Conservation (phyloP, 2,797 vertebrate genomes). For the Champsocephalus gunnari region DNA sequence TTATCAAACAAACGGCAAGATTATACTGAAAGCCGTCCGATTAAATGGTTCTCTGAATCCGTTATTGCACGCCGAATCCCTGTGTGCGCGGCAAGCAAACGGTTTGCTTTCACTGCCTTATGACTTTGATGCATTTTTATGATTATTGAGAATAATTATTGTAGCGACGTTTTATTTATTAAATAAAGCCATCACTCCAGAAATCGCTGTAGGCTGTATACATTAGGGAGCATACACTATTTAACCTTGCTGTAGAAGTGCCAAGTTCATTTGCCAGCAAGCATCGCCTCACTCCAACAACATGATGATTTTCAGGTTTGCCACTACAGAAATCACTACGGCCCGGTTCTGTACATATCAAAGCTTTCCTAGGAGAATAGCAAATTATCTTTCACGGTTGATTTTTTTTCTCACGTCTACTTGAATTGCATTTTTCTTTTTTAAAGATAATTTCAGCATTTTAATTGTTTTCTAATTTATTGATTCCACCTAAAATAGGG, state of each 20-base stretch:
- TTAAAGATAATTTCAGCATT: conserved; percentile 68
- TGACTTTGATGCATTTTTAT: conserved; percentile 87
- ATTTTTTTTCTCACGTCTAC: conserved; percentile 75
- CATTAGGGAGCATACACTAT: conserved; percentile 85
- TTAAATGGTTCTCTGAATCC: conserved; percentile 75
- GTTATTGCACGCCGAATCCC: conserved; percentile 86
- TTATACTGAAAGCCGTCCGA: conserved; percentile 67
- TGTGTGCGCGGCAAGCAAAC: conserved; percentile 78
- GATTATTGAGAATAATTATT: conserved; percentile 84
- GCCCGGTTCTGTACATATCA: conserved; percentile 87
- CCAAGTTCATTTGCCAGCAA: conserved; percentile 85
- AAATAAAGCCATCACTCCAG: conserved; percentile 87
- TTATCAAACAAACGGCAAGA: conserved; percentile 78
- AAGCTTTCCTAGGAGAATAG: conserved; percentile 84
- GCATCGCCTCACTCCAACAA: conserved; percentile 78
- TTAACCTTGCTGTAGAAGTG: conserved; percentile 91
- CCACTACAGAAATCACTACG: conserved; percentile 74
- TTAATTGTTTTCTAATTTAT: conserved; percentile 51
- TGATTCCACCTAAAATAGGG: conserved; percentile 40
- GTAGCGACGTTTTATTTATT: conserved; percentile 91
- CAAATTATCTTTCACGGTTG: conserved; percentile 79
- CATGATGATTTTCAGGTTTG: conserved; percentile 82
- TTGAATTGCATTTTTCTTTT: conserved; percentile 66
- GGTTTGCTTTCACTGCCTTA: conserved; percentile 87
- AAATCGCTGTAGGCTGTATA: conserved; percentile 86